phyloP scores from a whole-genome alignment of 2,888 invertebrate species.

The Crematogaster levior region DNA sequence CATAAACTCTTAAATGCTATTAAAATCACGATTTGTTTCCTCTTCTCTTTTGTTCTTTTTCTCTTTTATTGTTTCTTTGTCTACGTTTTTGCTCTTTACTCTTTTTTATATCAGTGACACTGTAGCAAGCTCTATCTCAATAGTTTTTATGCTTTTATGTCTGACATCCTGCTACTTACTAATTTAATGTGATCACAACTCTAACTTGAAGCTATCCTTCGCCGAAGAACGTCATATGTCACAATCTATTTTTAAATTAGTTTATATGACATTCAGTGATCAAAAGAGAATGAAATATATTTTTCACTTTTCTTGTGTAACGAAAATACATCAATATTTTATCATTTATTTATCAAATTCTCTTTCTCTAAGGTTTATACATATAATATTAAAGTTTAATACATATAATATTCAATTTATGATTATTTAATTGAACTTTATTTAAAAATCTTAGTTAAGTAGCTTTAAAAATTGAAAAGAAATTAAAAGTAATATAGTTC shows the following conservation, averaged over 20 bases:
- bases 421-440: background rate
- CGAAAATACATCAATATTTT: background rate
- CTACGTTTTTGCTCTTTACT: background rate
- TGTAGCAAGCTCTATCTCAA: background rate
- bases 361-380: background rate
- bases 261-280: background rate
- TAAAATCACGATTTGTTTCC: conserved; percentile 37
- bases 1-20: conserved; percentile 41
- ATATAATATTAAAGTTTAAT: too few species aligned
- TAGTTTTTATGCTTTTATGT: conserved; percentile 25
- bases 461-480: background rate
- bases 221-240: background rate
- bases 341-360: background rate
- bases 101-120: conserved; percentile 9
- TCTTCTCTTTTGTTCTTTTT: background rate
- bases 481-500: background rate
- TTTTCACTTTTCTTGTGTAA: background rate
- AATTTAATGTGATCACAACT: conserved; percentile 25
- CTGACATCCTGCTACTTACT: conserved; percentile 28
- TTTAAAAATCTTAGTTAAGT: too few species aligned
- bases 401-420: background rate
- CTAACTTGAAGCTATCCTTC: background rate
- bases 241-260: conserved; percentile 18
- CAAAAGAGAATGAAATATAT: background rate
- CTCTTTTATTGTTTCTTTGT: background rate